A percentile compares a stretch with the other conserved stretches of the same genome.
Evolutionary conservation across 2,888 invertebrate genomes (phyloP).

Genomic region (Parnassius smintheus): DNA sequence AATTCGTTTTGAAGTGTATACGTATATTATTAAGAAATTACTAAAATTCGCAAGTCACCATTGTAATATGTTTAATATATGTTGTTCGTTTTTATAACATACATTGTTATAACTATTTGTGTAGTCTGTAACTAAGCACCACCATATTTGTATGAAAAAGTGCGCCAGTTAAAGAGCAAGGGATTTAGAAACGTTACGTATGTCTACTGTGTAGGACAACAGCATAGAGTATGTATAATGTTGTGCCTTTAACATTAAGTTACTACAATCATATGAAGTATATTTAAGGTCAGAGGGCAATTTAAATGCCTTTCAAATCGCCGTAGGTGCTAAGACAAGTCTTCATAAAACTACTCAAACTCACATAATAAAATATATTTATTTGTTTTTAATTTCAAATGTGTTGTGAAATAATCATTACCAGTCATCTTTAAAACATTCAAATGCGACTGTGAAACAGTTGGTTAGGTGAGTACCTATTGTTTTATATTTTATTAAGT

Average conservation of each 20-base stretch:
- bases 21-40: constrained; percentile 66
- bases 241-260: constrained; percentile 52
- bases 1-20: constrained; percentile 67
- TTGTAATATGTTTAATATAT: constrained; percentile 43
- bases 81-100: constrained; percentile 28
- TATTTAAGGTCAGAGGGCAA: constrained; percentile 23
- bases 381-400: constrained; percentile 46
- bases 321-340: constrained; percentile 16
- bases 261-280: constrained; percentile 16
- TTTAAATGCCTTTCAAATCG: constrained; percentile 14
- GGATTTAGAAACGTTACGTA: constrained; percentile 77
- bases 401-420: constrained; percentile 63
- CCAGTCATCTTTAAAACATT: constrained; percentile 53
- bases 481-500: constrained; percentile 62
- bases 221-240: constrained; percentile 63
- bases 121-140: constrained; percentile 12
- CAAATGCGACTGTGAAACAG: constrained; percentile 69
- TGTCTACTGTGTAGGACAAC: constrained; percentile 81
- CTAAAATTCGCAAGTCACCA: constrained; percentile 71
- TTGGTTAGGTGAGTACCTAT: constrained; percentile 69
- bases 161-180: constrained; percentile 36
- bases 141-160: background rate
- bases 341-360: constrained; percentile 18
- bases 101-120: constrained; percentile 20
- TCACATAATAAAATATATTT: constrained; percentile 38